Conservation (phyloP, 2,113 vertebrate genomes). For the Oncorhynchus kisutch region DNA sequence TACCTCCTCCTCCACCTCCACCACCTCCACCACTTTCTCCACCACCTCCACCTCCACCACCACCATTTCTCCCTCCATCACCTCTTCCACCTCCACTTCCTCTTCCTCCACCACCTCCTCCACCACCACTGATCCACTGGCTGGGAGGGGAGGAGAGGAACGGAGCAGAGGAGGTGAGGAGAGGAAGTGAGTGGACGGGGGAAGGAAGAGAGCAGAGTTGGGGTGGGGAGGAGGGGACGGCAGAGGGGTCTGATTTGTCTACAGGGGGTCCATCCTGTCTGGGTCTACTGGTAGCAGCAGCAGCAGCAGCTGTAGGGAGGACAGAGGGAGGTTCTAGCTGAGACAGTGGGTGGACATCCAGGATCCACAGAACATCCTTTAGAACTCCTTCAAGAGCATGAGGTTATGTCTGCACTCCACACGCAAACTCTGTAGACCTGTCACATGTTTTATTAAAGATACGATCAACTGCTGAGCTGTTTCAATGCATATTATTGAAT, state of each 20-base stretch:
- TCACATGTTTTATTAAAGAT: too few species aligned
- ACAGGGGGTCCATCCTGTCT: conserved; percentile 52
- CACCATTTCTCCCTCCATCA: too few species aligned
- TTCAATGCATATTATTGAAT: too few species aligned
- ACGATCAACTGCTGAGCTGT: too few species aligned
- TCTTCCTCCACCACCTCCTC: too few species aligned
- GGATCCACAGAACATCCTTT: conserved; percentile 34
- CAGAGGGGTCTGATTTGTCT: conserved; percentile 32
- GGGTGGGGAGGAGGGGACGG: background rate
- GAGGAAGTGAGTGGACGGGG: too few species aligned
- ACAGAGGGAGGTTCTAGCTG: conserved; percentile 60
- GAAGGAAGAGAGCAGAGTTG: too few species aligned
- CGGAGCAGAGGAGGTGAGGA: conserved; percentile 18
- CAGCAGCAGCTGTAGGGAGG: conserved; percentile 61
- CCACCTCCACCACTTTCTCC: too few species aligned
- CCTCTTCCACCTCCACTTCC: too few species aligned
- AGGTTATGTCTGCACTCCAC: conserved; percentile 47
- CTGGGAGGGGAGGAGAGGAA: conserved; percentile 17
- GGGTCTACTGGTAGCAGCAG: conserved; percentile 53
- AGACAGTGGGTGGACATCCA: conserved; percentile 34
- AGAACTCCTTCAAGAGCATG: conserved; percentile 27
- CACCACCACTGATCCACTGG: conserved; percentile 46
- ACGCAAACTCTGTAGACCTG: conserved; percentile 35
- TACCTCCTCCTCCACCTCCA: too few species aligned
- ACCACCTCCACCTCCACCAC: too few species aligned